These are phyloP conservation scores for Sphaerophoria rueppellii DNA, from an alignment of 2,888 invertebrate species.

Conservation along the genomic window DNA sequence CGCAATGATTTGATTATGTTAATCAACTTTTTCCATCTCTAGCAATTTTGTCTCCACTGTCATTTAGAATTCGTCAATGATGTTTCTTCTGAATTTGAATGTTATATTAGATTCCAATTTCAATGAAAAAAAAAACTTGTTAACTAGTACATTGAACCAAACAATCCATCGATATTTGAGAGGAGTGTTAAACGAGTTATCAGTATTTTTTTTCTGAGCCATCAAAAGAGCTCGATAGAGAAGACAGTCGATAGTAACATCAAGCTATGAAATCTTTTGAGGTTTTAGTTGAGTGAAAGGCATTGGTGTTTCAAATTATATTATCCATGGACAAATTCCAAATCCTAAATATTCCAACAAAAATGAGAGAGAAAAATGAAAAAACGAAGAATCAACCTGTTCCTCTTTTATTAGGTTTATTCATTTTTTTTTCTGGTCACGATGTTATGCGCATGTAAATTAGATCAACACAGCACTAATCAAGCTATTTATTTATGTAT, in stretches of 20 bases:
- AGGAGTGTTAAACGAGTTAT: conserved; percentile 7
- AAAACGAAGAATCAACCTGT: conserved; percentile 27
- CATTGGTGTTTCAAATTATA: neutral
- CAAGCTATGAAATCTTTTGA: neutral
- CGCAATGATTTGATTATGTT: conserved; percentile 5
- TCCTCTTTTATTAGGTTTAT: neutral
- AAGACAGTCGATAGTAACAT: neutral
- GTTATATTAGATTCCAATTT: conserved; percentile 16
- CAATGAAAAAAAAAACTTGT: conserved; percentile 13
- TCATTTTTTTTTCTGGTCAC: neutral
- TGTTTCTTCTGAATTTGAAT: conserved; percentile 28
- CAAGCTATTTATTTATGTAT: conserved; percentile 23
- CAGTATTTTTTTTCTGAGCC: neutral
- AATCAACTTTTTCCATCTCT: neutral
- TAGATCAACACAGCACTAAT: conserved; percentile 19
- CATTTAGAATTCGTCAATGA: conserved; percentile 25
- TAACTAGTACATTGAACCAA: conserved; percentile 29
- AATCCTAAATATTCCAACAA: neutral
- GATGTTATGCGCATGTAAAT: conserved; percentile 33
- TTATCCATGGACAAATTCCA: neutral
- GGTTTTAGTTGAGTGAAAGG: conserved; percentile 20
- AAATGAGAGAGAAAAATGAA: neutral
- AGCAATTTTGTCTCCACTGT: conserved; percentile 15
- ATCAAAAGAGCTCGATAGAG: conserved; percentile 5
- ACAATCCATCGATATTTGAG: conserved; percentile 10